phyloP scores from a whole-genome alignment of 2,797 vertebrate genomes.

The Sitta carolinensis region DNA sequence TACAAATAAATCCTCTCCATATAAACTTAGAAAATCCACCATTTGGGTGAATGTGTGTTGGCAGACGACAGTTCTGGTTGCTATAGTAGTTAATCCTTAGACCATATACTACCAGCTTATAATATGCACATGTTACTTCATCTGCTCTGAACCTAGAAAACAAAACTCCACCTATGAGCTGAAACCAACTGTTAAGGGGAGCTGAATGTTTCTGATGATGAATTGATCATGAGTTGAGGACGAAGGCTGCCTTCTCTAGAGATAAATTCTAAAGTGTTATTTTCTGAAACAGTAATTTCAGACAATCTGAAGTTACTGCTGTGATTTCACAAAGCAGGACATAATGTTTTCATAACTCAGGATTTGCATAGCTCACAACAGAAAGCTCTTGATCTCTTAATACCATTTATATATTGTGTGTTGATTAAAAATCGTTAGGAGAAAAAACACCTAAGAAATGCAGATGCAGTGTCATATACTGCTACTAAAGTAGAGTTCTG shows the following conservation, averaged over 20 bases:
- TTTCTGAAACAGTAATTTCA: constrained; percentile 8
- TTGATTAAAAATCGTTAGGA: background rate
- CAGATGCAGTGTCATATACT: background rate
- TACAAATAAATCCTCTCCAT: constrained; percentile 11
- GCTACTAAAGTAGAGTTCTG: background rate
- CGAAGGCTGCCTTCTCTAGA: background rate
- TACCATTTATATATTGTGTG: background rate
- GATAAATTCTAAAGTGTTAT: background rate
- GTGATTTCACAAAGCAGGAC: background rate
- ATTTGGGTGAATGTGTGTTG: constrained; percentile 48
- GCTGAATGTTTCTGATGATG: constrained; percentile 19
- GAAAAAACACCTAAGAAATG: background rate
- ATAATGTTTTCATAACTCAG: background rate
- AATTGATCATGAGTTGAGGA: constrained; percentile 7
- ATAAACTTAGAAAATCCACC: constrained; percentile 31
- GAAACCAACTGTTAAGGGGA: constrained; percentile 45
- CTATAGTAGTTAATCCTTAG: constrained; percentile 75
- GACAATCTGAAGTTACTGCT: background rate
- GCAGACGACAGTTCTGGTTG: constrained; percentile 60
- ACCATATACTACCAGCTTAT: constrained; percentile 36
- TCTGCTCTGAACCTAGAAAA: constrained; percentile 41
- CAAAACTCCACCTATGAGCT: constrained; percentile 13
- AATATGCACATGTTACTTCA: constrained; percentile 52
- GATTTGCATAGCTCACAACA: background rate
- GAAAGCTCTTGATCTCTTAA: background rate